Evolutionary conservation across 2,888 invertebrate species (phyloP).

Genomic region (Lasioglossum vierecki): DNA sequence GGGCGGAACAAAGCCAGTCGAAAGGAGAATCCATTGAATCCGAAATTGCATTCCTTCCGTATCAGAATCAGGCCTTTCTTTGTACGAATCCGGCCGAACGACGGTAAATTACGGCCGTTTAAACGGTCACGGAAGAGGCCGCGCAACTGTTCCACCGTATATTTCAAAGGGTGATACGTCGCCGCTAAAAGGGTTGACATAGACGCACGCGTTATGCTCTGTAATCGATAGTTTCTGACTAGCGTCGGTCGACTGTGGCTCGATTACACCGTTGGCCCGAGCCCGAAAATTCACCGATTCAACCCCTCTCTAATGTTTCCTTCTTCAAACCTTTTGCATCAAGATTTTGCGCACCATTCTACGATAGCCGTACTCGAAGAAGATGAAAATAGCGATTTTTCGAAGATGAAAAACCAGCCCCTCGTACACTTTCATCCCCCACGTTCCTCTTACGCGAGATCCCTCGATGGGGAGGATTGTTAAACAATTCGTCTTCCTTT

Average conservation of each 20-base stretch:
- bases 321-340: not conserved
- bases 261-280: conserved; percentile 28
- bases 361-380: not conserved
- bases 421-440: not conserved
- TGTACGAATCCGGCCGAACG: conserved; percentile 17
- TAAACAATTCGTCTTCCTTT: conserved; percentile 1
- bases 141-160: conserved; percentile 35
- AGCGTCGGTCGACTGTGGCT: conserved; percentile 28
- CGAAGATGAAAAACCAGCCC: not conserved
- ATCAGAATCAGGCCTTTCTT: conserved; percentile 27
- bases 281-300: not conserved
- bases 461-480: not conserved
- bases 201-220: conserved; percentile 48
- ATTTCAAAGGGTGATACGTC: conserved; percentile 51
- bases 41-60: conserved; percentile 25
- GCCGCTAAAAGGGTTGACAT: conserved; percentile 56
- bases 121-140: conserved; percentile 44
- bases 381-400: not conserved
- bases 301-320: not conserved
- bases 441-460: not conserved
- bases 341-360: not conserved
- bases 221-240: conserved; percentile 58
- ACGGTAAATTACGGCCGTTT: conserved; percentile 47
- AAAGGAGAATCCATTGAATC: not conserved
- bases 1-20: not conserved